phyloP scores from a whole-genome alignment of 2,888 invertebrate genomes.

The Dermolepida albohirtum region DNA sequence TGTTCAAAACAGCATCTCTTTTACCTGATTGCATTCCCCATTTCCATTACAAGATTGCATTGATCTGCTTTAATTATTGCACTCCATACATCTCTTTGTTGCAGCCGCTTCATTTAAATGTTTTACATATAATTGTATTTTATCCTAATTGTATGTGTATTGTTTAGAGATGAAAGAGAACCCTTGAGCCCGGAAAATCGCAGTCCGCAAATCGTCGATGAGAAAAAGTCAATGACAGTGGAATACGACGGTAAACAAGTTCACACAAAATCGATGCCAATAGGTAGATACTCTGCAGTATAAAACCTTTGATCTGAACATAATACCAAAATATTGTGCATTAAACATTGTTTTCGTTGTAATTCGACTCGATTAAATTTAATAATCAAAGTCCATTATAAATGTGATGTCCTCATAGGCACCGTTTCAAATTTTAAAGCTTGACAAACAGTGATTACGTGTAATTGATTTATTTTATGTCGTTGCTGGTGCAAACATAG shows the following conservation, averaged over 20 bases:
- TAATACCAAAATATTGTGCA: background rate
- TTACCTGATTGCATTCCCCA: no score
- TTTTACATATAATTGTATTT: no score
- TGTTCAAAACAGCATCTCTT: no score
- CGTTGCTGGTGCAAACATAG: conserved; percentile 8
- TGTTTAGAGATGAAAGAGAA: conserved; percentile 82
- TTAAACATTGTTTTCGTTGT: conserved; percentile 5
- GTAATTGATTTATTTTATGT: background rate
- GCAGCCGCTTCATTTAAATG: no score
- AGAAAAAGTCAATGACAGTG: conserved; percentile 81
- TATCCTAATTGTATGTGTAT: background rate
- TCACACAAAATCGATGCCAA: conserved; percentile 84
- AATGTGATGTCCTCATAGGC: conserved; percentile 11
- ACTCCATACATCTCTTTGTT: no score
- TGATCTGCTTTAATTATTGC: no score
- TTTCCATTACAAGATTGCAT: no score
- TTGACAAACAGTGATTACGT: background rate
- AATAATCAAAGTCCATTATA: conserved; percentile 15
- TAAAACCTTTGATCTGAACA: conserved; percentile 55
- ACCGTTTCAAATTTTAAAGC: conserved; percentile 1
- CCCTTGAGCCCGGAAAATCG: conserved; percentile 76
- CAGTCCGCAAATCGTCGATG: conserved; percentile 69
- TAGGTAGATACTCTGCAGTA: conserved; percentile 92
- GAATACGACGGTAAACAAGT: conserved; percentile 87
- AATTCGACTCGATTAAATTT: conserved; percentile 19